phyloP scores from a whole-genome alignment of 2,797 vertebrate genomes.

The Sorex maritimensis region DNA sequence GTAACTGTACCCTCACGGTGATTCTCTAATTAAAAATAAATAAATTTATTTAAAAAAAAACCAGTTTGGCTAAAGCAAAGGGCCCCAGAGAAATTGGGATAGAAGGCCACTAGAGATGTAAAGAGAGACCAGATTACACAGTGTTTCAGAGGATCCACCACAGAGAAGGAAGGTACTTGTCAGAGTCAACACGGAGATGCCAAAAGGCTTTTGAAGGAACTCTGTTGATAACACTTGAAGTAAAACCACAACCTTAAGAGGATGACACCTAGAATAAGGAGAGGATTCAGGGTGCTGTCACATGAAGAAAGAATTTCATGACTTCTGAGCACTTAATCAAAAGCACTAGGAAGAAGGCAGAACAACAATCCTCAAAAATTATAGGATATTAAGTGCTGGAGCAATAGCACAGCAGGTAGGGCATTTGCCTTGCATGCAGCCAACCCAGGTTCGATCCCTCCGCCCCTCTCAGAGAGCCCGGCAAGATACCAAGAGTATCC shows the following conservation, averaged over 20 bases:
- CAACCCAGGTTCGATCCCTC: too few species aligned
- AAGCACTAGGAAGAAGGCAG: not conserved
- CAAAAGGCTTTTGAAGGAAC: not conserved
- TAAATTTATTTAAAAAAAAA: too few species aligned
- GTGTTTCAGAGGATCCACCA: not conserved
- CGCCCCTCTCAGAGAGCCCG: too few species aligned
- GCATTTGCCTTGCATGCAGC: too few species aligned
- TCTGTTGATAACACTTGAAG: not conserved
- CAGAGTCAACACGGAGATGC: not conserved
- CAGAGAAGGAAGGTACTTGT: not conserved
- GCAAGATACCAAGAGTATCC: too few species aligned
- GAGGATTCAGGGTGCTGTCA: not conserved
- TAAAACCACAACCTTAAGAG: not conserved
- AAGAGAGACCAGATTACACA: not conserved
- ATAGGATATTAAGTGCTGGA: too few species aligned
- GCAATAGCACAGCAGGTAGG: too few species aligned
- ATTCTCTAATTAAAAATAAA: too few species aligned
- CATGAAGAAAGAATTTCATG: not conserved
- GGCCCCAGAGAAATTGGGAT: accelerated
- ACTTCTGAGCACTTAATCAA: not conserved
- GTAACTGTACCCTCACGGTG: too few species aligned
- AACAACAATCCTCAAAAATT: not conserved
- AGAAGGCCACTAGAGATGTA: not conserved
- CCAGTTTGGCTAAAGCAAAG: not conserved
- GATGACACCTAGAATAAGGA: not conserved